Evolutionary conservation across 2,797 vertebrate species (phyloP).

Genomic region (Pelobates cultripes): DNA sequence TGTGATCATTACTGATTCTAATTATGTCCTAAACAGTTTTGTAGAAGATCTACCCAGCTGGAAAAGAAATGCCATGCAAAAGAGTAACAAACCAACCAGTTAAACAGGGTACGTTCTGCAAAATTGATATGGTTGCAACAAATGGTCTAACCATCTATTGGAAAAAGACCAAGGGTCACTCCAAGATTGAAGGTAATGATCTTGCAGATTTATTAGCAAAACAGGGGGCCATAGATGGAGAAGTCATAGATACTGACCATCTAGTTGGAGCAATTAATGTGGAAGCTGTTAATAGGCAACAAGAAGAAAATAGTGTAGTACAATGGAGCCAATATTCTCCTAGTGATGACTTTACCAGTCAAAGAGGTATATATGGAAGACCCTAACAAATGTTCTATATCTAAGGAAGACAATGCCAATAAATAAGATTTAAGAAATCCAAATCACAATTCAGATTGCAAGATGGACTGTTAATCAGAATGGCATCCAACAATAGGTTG

Average conservation of each 20-base stretch:
- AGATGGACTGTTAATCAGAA: no score
- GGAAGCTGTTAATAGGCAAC: background rate
- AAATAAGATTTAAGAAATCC: no score
- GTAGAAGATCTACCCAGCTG: no score
- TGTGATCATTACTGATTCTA: no score
- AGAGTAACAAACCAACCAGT: no score
- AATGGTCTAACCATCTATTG: background rate
- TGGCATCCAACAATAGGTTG: no score
- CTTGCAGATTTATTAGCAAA: constrained; percentile 4
- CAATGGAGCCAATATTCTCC: constrained; percentile 11
- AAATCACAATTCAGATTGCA: no score
- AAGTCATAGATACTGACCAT: constrained; percentile 1
- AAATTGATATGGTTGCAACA: background rate
- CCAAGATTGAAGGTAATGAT: background rate
- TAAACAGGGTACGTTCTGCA: no score
- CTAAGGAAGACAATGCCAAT: background rate
- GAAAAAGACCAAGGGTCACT: constrained; percentile 12
- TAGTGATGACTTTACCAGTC: background rate
- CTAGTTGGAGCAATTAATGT: background rate
- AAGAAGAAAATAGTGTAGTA: background rate
- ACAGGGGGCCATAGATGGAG: background rate
- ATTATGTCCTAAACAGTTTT: no score
- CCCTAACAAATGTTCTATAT: background rate
- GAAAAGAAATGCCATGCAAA: no score
- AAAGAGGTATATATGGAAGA: background rate